Evolutionary conservation across 2,113 vertebrate species (phyloP), one percentile per base, ranked within the genome.

Genomic region (Leiothrix lutea): DNA sequence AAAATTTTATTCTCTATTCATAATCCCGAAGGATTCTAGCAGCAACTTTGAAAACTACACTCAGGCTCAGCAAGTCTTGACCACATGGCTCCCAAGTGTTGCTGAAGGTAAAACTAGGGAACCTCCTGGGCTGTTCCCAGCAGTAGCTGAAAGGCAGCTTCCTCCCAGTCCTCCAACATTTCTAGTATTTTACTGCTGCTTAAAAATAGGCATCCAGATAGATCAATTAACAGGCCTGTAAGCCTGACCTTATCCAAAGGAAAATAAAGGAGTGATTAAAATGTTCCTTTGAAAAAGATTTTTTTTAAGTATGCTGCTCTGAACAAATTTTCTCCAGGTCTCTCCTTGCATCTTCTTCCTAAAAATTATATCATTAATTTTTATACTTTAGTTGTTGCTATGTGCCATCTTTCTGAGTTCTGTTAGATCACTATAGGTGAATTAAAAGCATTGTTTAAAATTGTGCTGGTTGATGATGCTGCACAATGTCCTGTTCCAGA

Each of bases 401-500:
- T 33, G 14, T 66, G 36, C 12, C 17, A 16, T 62, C 29, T 80
- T 67, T 70, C 17, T 13, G 12, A 65, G 17, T 25, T 48, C 66
- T 50, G 3, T 29, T 64, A 61, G 19, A 44, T 36, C 8, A 3
- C 17, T 9, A 14, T 13, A 56, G 11, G 18, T 56, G 50, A 47
- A 7, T 33, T 33, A 58, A 66, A 88, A 57, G 7, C 54, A 33
- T 8, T 3, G 1, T 28, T 78, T 78, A 38, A 73, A 47, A 44
- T 36, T 18, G 2, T 50, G 45, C 24, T 81, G 21, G 15, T 47
- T 51, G 51, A 40, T 33, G n/a, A 56, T 31, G 26, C 47, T 72
- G 36, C 16, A 8, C 21, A 69, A 15, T 0, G 0, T 54, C 38
- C 13, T 29, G 9, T 31, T 47, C 38, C 45, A 51, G n/a, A 6